Base-by-base conservation (phyloP, 2,113 vertebrate species). In the Mormyrus iriodes region DNA sequence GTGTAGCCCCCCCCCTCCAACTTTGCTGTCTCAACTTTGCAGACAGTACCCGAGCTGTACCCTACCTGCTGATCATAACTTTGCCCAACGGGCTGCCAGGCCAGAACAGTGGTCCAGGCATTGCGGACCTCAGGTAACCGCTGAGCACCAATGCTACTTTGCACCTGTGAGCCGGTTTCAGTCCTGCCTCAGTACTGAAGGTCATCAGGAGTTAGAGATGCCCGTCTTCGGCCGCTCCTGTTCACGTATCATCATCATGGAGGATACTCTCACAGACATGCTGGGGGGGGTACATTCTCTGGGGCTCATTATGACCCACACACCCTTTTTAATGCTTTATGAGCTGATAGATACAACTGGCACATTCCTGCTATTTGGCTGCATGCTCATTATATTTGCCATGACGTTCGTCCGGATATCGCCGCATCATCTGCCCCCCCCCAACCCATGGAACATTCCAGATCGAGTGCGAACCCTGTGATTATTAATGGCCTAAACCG, bases 191-290 rank as follows among this genome's bases (percentile, higher is more conserved):
- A 31, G 61, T 4, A 27, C 61, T 31, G 61, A 65, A 1, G 10
- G 61, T 65, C 61, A 65, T 65, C 10, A 27, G n/a, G 9, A 12
- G 3, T 65, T 2, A 3, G 7, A 58, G 7, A 58, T n/a, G 55
- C 24, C 21, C 2, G 55, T 58, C 9, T 58, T 21, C 6, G 55
- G 1, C 58, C n/a, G 10, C n/a, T 35, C 49, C 39, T 55, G 35
- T 82, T 83, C 35, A 12, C 44, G n/a, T 10, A 86, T 39, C 89
- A 39, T 48, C 48, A 79, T 88, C 88, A 39, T 17, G n/a, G 44
- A 53, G 35, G 88, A 89, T 24, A 49, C n/a, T n/a, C 27, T 86
- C n/a, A 69, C 85, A 85, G 86, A 86, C 83, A 89, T 69, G 82
- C 55, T 0, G 4, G n/a, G 52, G 46, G 17, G 51, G 51, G 44